Conservation (phyloP, 2,888 invertebrate species). For the Zygaena filipendulae region DNA sequence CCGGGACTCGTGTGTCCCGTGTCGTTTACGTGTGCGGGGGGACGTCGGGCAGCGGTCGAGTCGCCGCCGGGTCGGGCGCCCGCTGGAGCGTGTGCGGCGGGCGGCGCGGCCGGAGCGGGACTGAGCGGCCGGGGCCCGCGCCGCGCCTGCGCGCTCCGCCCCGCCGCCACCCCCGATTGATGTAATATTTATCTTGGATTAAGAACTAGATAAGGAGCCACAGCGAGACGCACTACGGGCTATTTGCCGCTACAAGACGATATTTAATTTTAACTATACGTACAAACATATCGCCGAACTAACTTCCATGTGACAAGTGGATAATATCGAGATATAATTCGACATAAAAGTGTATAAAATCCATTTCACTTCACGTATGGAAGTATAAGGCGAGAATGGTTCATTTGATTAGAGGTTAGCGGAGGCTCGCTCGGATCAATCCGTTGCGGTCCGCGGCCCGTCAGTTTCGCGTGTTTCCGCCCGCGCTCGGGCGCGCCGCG, state of each 20-base stretch:
- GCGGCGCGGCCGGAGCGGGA: conserved; percentile 59
- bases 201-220: conserved; percentile 55
- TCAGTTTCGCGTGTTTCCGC: conserved; percentile 25
- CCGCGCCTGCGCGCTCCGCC: conserved; percentile 35
- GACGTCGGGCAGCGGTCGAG: conserved; percentile 33
- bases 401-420: conserved; percentile 36
- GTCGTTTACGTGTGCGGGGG: background rate
- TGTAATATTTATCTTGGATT: conserved; percentile 68
- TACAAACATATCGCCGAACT: no score
- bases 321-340: no score
- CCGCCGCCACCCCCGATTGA: conserved; percentile 53
- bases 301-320: no score
- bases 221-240: conserved; percentile 28
- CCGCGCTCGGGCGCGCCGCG: conserved; percentile 26
- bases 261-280: no score
- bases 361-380: no score
- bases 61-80: conserved; percentile 49
- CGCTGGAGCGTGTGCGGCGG: conserved; percentile 48
- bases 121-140: conserved; percentile 32
- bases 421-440: conserved; percentile 46
- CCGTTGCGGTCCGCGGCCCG: conserved; percentile 34
- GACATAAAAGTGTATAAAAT: no score
- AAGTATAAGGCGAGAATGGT: conserved; percentile 10
- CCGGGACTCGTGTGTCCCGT: no score
- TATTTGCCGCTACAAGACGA: no score